Conservation (phyloP, 2,888 invertebrate genomes). For the Xestia rhomboidea region DNA sequence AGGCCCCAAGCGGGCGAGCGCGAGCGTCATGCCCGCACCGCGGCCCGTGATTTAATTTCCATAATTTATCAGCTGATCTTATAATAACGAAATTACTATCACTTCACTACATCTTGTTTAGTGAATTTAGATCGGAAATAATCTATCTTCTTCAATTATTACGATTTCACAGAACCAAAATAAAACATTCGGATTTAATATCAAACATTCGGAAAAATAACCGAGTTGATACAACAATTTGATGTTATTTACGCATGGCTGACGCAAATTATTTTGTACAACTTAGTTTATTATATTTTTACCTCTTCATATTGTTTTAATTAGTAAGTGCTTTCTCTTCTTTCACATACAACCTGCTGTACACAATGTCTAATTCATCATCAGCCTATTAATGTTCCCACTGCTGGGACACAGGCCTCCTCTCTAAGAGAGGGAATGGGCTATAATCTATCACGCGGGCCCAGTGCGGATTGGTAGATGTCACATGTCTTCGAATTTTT, state of each 20-base stretch:
- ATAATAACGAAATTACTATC: slow-evolving; percentile 44
- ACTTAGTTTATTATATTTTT: neutral
- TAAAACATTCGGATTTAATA: too few species aligned
- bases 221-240: neutral
- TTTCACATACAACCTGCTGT: neutral
- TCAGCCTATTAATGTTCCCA: too few species aligned
- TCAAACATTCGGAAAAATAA: slow-evolving; percentile 6
- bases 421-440: too few species aligned
- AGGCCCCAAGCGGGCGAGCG: slow-evolving; percentile 84
- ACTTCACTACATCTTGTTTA: slow-evolving; percentile 10
- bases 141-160: slow-evolving; percentile 12
- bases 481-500: too few species aligned
- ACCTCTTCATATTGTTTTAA: neutral
- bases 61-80: slow-evolving; percentile 66
- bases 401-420: too few species aligned
- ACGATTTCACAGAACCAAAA: neutral
- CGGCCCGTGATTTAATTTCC: slow-evolving; percentile 65
- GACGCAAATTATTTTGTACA: neutral
- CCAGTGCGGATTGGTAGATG: too few species aligned
- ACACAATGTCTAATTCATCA: too few species aligned
- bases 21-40: slow-evolving; percentile 66
- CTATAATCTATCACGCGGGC: too few species aligned
- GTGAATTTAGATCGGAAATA: slow-evolving; percentile 11
- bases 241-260: neutral
- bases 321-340: neutral